A percentile compares a stretch with the other conserved stretches of the same genome.
These are phyloP conservation scores for Apostichopus japonicus DNA, from an alignment of 35 echinoderm and acorn worm species.

Conservation along the genomic window DNA sequence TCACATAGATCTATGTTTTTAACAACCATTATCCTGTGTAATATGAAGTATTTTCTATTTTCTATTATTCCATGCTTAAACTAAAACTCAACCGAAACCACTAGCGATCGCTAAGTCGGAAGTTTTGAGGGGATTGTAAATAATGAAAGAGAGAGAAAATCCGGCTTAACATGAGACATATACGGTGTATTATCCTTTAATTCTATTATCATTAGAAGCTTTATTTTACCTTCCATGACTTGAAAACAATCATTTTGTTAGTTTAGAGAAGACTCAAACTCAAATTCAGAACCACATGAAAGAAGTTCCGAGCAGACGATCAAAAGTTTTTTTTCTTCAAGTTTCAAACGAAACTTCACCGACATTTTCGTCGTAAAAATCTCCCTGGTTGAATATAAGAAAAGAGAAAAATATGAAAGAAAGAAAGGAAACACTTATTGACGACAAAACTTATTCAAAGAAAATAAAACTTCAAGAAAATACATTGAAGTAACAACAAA, in stretches of 20 bases:
- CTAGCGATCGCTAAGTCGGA: background rate
- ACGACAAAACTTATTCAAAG: background rate
- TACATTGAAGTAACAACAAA: background rate
- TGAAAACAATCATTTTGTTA: slow-evolving; percentile 34
- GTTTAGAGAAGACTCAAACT: slow-evolving; percentile 18
- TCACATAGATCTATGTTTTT: no score
- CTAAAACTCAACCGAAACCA: slow-evolving; percentile 26
- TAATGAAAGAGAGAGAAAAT: slow-evolving; percentile 2
- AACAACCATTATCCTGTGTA: no score
- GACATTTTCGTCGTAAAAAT: slow-evolving; percentile 23
- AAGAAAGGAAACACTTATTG: background rate
- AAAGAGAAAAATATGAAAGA: background rate
- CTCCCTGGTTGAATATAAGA: background rate
- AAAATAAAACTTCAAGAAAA: background rate
- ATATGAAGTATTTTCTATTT: no score
- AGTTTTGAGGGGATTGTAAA: background rate
- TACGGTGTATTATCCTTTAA: background rate
- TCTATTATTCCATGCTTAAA: no score
- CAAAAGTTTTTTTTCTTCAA: background rate
- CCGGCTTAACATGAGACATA: slow-evolving; percentile 26
- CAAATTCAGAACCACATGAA: slow-evolving; percentile 36
- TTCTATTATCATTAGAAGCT: slow-evolving; percentile 23
- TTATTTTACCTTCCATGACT: background rate
- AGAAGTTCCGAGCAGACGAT: background rate
- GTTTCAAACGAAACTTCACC: slow-evolving; percentile 36